These are phyloP conservation scores for Xenotilapia flavipinnis DNA, from an alignment of 2,113 vertebrate genomes.

Conservation along the genomic window DNA sequence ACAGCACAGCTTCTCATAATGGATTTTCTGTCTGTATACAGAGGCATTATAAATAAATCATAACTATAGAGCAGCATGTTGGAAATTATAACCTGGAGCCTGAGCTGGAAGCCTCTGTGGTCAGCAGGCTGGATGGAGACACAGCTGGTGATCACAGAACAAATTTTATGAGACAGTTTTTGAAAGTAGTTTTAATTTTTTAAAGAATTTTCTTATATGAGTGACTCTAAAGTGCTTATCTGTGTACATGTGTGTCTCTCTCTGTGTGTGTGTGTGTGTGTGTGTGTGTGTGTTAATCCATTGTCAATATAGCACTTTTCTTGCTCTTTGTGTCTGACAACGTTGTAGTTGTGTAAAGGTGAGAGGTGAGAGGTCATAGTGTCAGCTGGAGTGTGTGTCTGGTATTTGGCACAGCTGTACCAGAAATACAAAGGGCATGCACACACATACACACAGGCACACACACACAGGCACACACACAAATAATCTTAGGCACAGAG, in stretches of 20 bases:
- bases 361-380: constrained; percentile 65
- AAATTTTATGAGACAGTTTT: not conserved
- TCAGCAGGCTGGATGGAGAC: constrained; percentile 15
- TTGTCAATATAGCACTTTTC: not conserved
- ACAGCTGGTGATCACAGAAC: constrained; percentile 1
- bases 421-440: not conserved
- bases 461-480: not conserved
- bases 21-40: constrained; percentile 49
- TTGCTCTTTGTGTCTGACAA: constrained; percentile 31
- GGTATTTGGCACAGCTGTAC: constrained; percentile 62
- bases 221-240: not conserved
- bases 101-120: constrained; percentile 14
- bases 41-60: constrained; percentile 64
- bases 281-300: not conserved
- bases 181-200: not conserved
- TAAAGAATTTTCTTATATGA: too few relatives aligned
- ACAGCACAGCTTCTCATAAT: constrained; percentile 24
- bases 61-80: constrained; percentile 61
- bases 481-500: not conserved
- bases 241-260: not conserved
- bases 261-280: not conserved
- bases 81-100: constrained; percentile 55
- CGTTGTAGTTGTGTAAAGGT: constrained; percentile 52
- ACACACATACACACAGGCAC: not conserved
- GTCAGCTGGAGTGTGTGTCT: constrained; percentile 67